Base-by-base conservation (phyloP, 2,113 vertebrate species). In the Tachysurus vachellii region DNA sequence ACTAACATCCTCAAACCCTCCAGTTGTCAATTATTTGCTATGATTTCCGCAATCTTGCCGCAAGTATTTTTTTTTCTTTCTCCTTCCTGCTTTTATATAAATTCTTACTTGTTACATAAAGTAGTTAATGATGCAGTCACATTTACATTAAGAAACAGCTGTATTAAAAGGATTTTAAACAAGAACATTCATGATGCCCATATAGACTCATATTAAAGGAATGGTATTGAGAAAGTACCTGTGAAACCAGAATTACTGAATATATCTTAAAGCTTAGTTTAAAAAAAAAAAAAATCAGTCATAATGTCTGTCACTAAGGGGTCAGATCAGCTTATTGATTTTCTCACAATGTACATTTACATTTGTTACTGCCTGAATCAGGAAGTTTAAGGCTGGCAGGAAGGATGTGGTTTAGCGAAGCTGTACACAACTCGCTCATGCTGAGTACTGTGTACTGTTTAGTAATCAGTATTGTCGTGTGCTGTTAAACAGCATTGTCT, bases 341-440 rank as follows among this genome's bases (percentile, higher is more conserved):
- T 16, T 85, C 47, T 57, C 42, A 54, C 17, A 83, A 66, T 44
- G 47, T 66, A 10, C 57, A 82, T 82, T 82, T 17, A 77, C 21
- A 36, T 36, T 61, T 71, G n/a, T 50, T 85, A 62, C 36, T 31
- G 66, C 57, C 75, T 85, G 42, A 86, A 64, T 86, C 87, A 92
- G 90, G 91, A 92, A 89, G 86, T 86, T 23, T 64, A 56, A 83
- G 62, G 50, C 57, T 68, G 31, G 23, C 73, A 90, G 91, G 91
- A 91, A 92, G 91, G 91, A 92, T 91, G 91, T 92, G 91, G 91
- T 89, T 21, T 88, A 31, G 56, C 76, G 81, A 13, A 36, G 86
- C 59, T 85, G 42, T 85, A 82, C 71, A 68, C 87, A 83, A 70
- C 53, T 4, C 71, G 54, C 21, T 23, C 36, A 56, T 68, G 21